Conservation (phyloP, 2,888 invertebrate species). For the Laothoe populi region DNA sequence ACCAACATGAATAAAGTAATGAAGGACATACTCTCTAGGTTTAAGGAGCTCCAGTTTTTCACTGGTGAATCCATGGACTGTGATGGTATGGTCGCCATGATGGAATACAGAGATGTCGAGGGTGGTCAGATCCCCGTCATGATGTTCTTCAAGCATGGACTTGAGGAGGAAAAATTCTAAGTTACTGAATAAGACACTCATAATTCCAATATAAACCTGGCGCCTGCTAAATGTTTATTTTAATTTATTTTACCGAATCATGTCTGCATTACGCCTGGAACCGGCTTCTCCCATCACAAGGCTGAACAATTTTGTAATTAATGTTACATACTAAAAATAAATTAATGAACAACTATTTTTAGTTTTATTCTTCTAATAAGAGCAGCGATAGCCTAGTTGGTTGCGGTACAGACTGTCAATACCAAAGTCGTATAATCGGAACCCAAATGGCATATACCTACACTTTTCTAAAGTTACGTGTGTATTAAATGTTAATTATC, state of each 20-base stretch:
- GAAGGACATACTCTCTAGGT: conserved; percentile 95
- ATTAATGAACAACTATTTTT: conserved; percentile 67
- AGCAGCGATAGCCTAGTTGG: no score
- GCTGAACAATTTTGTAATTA: conserved; percentile 81
- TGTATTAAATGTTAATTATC: no score
- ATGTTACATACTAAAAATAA: conserved; percentile 78
- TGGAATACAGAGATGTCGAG: conserved; percentile 96
- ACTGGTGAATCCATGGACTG: conserved; percentile 97
- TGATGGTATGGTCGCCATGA: conserved; percentile 96
- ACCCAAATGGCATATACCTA: no score
- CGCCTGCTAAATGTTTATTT: conserved; percentile 68
- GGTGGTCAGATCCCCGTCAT: conserved; percentile 93
- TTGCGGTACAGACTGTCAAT: no score
- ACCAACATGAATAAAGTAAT: conserved; percentile 96
- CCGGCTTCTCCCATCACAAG: conserved; percentile 77
- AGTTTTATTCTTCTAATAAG: conserved; percentile 39
- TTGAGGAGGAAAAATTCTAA: conserved; percentile 97
- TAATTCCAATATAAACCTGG: conserved; percentile 65
- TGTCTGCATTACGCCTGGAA: conserved; percentile 64
- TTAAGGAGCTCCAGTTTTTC: conserved; percentile 97
- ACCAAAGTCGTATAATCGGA: no score
- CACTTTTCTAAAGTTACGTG: no score
- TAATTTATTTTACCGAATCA: conserved; percentile 80
- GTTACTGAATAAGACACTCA: conserved; percentile 61
- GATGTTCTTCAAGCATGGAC: conserved; percentile 98